phyloP scores from a whole-genome alignment of 2,797 vertebrate genomes.

The Pipistrellus pygmaeus region DNA sequence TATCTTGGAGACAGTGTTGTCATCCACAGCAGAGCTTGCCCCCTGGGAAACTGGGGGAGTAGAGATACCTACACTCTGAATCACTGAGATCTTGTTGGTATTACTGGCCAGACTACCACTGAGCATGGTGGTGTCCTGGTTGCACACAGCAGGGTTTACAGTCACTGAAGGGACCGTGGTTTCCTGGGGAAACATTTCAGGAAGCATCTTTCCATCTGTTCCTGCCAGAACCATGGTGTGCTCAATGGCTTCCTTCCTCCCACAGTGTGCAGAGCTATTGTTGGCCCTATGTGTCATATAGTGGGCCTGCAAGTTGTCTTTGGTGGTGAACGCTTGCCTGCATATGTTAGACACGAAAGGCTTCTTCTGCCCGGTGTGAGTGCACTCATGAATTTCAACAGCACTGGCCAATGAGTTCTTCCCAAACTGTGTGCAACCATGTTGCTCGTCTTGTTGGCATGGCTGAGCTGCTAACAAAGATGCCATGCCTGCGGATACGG shows the following conservation, averaged over 20 bases:
- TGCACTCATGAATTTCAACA: conserved; percentile 97
- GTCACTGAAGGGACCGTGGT: conserved; percentile 90
- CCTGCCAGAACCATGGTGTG: conserved; percentile 95
- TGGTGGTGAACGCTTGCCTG: conserved; percentile 97
- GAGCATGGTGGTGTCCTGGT: conserved; percentile 95
- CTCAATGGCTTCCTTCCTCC: conserved; percentile 95
- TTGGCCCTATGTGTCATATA: conserved; percentile 89
- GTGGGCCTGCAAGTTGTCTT: conserved; percentile 98
- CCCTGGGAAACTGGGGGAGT: conserved; percentile 91
- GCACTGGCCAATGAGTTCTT: conserved; percentile 98
- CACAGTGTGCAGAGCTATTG: conserved; percentile 95
- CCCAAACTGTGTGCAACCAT: conserved; percentile 92
- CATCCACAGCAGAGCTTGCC: conserved; percentile 90
- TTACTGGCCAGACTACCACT: conserved; percentile 96
- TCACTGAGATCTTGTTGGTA: conserved; percentile 98
- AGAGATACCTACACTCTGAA: conserved; percentile 96
- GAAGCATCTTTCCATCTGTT: conserved; percentile 92
- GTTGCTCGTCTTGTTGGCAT: conserved; percentile 93
- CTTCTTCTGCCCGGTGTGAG: conserved; percentile 98
- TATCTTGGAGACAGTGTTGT: conserved; percentile 91
- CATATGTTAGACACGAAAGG: conserved; percentile 97
- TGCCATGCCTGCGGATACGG: conserved; percentile 86
- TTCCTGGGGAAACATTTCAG: conserved; percentile 96
- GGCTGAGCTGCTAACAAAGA: conserved; percentile 88
- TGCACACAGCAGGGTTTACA: conserved; percentile 95